Base-by-base conservation (phyloP, 1,140 invertebrate genomes). In the Bactericera cockerelli region DNA sequence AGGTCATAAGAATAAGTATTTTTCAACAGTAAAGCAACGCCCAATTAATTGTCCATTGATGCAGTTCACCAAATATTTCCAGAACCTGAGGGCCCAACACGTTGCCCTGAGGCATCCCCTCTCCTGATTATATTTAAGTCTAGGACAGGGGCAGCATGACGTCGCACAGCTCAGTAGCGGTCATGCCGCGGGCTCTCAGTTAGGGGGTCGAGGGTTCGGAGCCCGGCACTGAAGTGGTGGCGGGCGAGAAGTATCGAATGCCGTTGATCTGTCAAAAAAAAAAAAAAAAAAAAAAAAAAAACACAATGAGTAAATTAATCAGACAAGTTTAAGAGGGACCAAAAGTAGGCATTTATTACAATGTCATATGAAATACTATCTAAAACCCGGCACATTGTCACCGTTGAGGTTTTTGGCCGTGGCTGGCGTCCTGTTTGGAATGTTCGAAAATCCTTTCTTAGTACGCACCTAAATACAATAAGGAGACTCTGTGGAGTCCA, bases 151-250 rank as follows among this genome's bases (percentile, higher is more conserved):
- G 42, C 42, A 49, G 22, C 42, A 49, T 49, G 42, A 49, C 42
- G 19, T 49, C 42, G 42, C 42, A 49, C 22, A 49, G 22, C 8
- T 49, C 42, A 4, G n/a, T 49, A n/a, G n/a, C 22, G 22, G 42
- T 22, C n/a, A 49, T 49, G 42, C 22, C 42, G 19, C 3, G n/a
- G n/a, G n/a, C n/a, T 22, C 22, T n/a, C 42, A 49, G 42, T 49
- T 49, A 49, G 6, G 42, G 42, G n/a, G 42, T 49, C 22, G 42
- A 49, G n/a, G 42, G n/a, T 49, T 49, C n/a, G 19, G 42, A 49
- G 22, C 42, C 42, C 22, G 42, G 42, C 42, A 49, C 42, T 4
- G 42, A 49, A 8, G 42, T 49, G 42, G 22, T 49, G 42, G 42
- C n/a, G 3, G 42, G 42, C 19, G n/a, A 22, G 22, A 49, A 49